Conservation (phyloP, 2,888 invertebrate genomes). For the Melikaiella ostensackeni region DNA sequence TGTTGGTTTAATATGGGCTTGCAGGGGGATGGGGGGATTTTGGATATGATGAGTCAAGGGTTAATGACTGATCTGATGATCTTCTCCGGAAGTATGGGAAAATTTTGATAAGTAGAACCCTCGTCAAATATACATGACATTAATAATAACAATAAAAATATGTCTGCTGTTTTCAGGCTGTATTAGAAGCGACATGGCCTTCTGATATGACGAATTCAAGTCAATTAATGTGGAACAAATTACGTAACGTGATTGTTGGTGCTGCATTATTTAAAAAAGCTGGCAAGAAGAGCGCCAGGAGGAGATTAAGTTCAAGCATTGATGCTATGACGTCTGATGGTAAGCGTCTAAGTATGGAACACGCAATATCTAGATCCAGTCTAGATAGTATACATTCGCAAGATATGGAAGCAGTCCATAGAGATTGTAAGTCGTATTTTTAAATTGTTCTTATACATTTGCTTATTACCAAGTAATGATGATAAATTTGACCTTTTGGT, state of each 20-base stretch:
- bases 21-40: no score
- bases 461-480: background rate
- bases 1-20: no score
- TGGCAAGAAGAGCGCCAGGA: conserved; percentile 81
- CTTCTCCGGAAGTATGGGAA: no score
- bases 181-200: conserved; percentile 97
- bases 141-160: conserved; percentile 44
- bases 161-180: conserved; percentile 83
- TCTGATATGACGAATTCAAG: conserved; percentile 89
- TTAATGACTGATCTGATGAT: no score
- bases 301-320: conserved; percentile 78
- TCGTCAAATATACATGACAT: background rate
- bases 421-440: conserved; percentile 67
- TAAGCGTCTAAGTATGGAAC: conserved; percentile 70
- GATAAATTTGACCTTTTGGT: background rate
- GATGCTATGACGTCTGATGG: conserved; percentile 73
- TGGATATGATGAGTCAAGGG: no score
- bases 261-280: conserved; percentile 93
- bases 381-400: conserved; percentile 76
- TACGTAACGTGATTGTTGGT: conserved; percentile 93
- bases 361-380: conserved; percentile 74
- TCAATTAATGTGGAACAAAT: conserved; percentile 94
- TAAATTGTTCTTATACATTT: background rate
- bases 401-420: conserved; percentile 72
- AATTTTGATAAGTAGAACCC: no score